phyloP scores from a whole-genome alignment of 2,113 vertebrate species.

The Percopsis transmontana region DNA sequence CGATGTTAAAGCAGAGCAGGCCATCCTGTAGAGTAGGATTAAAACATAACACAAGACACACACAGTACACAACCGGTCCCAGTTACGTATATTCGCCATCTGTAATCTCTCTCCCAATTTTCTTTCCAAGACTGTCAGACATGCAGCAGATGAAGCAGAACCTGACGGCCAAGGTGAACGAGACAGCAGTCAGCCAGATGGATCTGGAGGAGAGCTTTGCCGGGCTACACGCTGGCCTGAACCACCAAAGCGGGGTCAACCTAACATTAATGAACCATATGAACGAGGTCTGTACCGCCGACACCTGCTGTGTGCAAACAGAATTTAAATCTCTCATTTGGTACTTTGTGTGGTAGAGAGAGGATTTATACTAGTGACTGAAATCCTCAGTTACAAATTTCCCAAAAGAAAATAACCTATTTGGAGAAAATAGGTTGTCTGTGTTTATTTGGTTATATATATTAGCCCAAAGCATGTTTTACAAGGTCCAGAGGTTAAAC shows the following conservation, averaged over 20 bases:
- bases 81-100: not conserved
- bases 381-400: too few species aligned
- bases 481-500: too few species aligned
- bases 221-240: constrained; percentile 51
- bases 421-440: too few species aligned
- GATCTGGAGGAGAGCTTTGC: constrained; percentile 38
- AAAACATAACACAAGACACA: too few species aligned
- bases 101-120: not conserved
- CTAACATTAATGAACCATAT: constrained; percentile 51
- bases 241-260: constrained; percentile 50
- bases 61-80: too few species aligned
- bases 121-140: constrained; percentile 57
- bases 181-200: constrained; percentile 56
- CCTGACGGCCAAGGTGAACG: constrained; percentile 64
- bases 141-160: constrained; percentile 75
- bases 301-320: constrained; percentile 5
- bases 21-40: too few species aligned
- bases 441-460: too few species aligned
- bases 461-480: too few species aligned
- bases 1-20: too few species aligned
- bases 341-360: not conserved
- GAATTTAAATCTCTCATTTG: constrained; percentile 2
- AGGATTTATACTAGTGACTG: too few species aligned
- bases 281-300: constrained; percentile 30
- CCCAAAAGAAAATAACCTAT: too few species aligned